Percentiles rank a stretch among this genome's conserved stretches.
These are phyloP conservation scores for Parazoanthus atlanticus DNA, from an alignment of 92 coral and sea anemone genomes.

Conservation along the genomic window DNA sequence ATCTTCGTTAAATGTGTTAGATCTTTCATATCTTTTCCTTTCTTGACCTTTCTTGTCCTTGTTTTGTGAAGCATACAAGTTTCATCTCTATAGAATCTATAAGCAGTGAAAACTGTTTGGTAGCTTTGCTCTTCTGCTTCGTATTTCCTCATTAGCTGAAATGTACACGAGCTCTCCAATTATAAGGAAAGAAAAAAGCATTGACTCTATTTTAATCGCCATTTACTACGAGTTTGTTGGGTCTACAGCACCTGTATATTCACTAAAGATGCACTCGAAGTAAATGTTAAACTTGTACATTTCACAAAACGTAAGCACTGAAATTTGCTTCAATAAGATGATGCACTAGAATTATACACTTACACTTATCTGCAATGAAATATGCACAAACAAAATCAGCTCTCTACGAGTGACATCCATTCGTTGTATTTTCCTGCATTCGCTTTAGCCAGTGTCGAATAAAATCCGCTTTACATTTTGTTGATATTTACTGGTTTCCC, in stretches of 20 bases:
- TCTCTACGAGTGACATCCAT: neutral
- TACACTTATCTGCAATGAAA: neutral
- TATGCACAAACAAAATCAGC: neutral
- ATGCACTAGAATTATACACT: slow-evolving; percentile 10
- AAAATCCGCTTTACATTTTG: slow-evolving; percentile 38
- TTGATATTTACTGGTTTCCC: slow-evolving; percentile 27
- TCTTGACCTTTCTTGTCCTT: neutral
- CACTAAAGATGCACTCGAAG: neutral
- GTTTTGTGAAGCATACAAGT: neutral
- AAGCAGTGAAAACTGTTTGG: too few relatives aligned
- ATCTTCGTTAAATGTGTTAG: neutral
- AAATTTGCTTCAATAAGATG: neutral
- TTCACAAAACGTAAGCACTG: slow-evolving; percentile 15
- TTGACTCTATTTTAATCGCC: too few relatives aligned
- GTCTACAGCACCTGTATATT: too few relatives aligned
- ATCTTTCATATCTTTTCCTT: too few relatives aligned
- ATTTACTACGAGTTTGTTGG: too few relatives aligned
- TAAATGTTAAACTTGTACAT: neutral
- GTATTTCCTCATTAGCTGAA: too few relatives aligned
- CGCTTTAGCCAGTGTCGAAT: slow-evolving; percentile 10
- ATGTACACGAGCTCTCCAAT: too few relatives aligned
- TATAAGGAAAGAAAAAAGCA: too few relatives aligned
- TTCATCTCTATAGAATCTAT: too few relatives aligned
- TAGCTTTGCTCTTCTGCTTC: too few relatives aligned
- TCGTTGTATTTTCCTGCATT: slow-evolving; percentile 2